Percentiles rank a stretch among this genome's conserved stretches.
These are phyloP conservation scores for Chloroceryle amazona DNA, from an alignment of 2,797 vertebrate species.

Conservation along the genomic window DNA sequence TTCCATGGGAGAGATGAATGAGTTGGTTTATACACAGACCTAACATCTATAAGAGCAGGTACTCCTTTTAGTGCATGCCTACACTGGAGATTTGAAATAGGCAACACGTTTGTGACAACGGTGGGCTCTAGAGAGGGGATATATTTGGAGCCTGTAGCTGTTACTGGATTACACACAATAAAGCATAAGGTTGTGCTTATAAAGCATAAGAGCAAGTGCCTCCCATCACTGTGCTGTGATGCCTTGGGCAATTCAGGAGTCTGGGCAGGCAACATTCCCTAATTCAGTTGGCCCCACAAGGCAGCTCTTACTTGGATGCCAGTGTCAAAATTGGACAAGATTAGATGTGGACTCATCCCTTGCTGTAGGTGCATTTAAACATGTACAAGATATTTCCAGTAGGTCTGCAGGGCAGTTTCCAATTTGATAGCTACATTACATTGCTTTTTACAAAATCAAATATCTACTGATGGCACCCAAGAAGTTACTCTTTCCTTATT, in stretches of 20 bases:
- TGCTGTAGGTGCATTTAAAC: background rate
- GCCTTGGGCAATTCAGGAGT: background rate
- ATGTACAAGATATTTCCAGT: background rate
- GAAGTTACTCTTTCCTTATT: background rate
- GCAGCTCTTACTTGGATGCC: background rate
- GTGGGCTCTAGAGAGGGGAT: background rate
- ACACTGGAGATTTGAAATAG: background rate
- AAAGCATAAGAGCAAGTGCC: background rate
- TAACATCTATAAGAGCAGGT: background rate
- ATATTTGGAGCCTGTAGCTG: background rate
- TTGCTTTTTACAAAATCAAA: background rate
- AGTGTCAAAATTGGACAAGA: background rate
- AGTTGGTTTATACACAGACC: background rate
- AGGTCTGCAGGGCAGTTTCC: background rate
- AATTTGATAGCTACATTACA: background rate
- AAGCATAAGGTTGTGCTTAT: background rate
- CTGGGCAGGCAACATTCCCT: background rate
- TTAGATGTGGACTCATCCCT: background rate
- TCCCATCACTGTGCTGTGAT: background rate
- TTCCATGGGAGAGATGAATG: background rate
- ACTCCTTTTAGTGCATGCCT: background rate
- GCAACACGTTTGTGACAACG: background rate
- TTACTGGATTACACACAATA: background rate
- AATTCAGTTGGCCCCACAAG: background rate
- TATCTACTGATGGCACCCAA: background rate